Conservation (phyloP, 2,797 vertebrate species). For the Pseudocheirus occidentalis region DNA sequence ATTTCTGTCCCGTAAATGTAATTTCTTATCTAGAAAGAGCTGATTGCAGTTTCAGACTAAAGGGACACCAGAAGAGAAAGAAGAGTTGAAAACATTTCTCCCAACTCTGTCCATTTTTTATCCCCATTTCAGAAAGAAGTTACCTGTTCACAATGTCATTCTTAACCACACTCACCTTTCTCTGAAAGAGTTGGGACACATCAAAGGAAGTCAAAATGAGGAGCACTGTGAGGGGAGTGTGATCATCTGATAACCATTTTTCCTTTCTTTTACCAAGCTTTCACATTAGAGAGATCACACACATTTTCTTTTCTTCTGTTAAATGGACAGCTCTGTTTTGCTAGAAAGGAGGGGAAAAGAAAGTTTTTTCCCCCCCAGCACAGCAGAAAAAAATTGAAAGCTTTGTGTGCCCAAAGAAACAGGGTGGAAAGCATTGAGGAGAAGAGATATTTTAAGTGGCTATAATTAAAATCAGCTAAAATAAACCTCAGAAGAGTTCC, state of each 20-base stretch:
- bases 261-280: conserved; percentile 65
- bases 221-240: conserved; percentile 11
- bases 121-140: conserved; percentile 47
- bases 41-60: not conserved
- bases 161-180: conserved; percentile 62
- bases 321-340: conserved; percentile 62
- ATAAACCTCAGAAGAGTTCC: conserved; percentile 61
- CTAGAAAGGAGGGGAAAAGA: conserved; percentile 48
- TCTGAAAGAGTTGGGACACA: conserved; percentile 51
- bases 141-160: conserved; percentile 47
- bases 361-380: conserved; percentile 74
- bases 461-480: conserved; percentile 60
- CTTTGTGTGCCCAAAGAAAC: conserved; percentile 79
- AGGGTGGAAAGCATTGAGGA: conserved; percentile 77
- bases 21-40: not conserved
- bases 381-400: conserved; percentile 59
- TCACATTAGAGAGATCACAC: conserved; percentile 82
- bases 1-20: not conserved
- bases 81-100: conserved; percentile 31
- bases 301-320: conserved; percentile 76
- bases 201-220: conserved; percentile 62
- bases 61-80: conserved; percentile 16
- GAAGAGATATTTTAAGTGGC: conserved; percentile 68
- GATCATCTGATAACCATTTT: conserved; percentile 61
- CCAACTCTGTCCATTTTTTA: conserved; percentile 37